Conservation (phyloP, 2,888 invertebrate species). For the Ennomos quercinarius region DNA sequence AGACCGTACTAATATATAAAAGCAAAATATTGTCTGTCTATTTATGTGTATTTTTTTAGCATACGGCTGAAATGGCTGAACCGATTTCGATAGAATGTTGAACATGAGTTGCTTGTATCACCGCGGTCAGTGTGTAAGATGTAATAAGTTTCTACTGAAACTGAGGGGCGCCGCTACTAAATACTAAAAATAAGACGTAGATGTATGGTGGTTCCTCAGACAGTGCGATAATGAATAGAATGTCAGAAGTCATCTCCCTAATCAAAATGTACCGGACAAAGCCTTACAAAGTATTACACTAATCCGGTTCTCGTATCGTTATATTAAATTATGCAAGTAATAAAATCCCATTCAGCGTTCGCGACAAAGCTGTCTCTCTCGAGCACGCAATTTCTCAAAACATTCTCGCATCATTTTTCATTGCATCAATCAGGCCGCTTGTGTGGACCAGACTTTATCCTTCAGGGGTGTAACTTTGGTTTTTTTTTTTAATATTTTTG, state of each 20-base stretch:
- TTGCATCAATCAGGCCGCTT: constrained; percentile 81
- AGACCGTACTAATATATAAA: too few relatives aligned
- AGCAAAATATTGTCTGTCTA: too few relatives aligned
- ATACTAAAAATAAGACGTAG: constrained; percentile 70
- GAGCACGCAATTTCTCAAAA: constrained; percentile 81
- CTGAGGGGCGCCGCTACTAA: too few relatives aligned
- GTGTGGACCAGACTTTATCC: constrained; percentile 53
- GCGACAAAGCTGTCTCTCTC: constrained; percentile 66
- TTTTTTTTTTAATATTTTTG: not conserved
- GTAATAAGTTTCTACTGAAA: too few relatives aligned
- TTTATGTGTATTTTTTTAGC: too few relatives aligned
- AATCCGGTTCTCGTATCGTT: constrained; percentile 66
- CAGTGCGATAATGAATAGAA: constrained; percentile 50
- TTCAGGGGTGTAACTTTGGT: constrained; percentile 62
- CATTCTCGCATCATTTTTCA: constrained; percentile 84
- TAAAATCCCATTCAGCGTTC: constrained; percentile 72
- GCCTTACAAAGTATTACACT: constrained; percentile 61
- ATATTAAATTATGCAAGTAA: constrained; percentile 81
- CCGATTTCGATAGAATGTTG: too few relatives aligned
- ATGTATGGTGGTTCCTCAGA: constrained; percentile 64
- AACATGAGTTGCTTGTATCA: too few relatives aligned
- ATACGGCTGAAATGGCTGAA: too few relatives aligned
- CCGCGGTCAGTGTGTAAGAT: too few relatives aligned
- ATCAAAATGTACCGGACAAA: constrained; percentile 62
- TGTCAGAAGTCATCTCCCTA: constrained; percentile 66